These are phyloP conservation scores for Ptychochromis oligacanthus DNA, from an alignment of 2,113 vertebrate species.

Conservation along the genomic window DNA sequence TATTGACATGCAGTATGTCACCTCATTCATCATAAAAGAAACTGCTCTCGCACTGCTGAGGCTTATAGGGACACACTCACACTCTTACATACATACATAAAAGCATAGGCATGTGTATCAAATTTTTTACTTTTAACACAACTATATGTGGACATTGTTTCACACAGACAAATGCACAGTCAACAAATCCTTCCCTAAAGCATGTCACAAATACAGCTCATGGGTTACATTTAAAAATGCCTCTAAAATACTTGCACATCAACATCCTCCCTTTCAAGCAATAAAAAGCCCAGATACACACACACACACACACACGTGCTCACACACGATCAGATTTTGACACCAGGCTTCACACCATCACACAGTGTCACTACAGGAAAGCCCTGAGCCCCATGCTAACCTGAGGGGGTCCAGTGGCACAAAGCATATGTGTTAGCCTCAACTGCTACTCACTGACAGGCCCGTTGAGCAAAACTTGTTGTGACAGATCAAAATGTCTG, in stretches of 20 bases:
- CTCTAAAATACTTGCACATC: background rate
- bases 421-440: conserved; percentile 66
- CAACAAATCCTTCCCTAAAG: background rate
- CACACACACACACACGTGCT: background rate
- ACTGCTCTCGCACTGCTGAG: conserved; percentile 5
- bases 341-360: conserved; percentile 55
- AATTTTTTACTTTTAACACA: background rate
- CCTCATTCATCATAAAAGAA: conserved; percentile 57
- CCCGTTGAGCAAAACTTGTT: conserved; percentile 63
- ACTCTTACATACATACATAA: background rate
- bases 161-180: background rate
- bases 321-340: conserved; percentile 10
- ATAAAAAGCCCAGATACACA: background rate
- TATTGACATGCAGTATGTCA: conserved; percentile 55
- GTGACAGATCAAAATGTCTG: conserved; percentile 72
- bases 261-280: background rate
- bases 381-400: conserved; percentile 49
- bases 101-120: background rate
- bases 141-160: background rate
- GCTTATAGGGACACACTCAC: background rate
- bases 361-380: conserved; percentile 31
- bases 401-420: conserved; percentile 61
- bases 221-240: background rate
- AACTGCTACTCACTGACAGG: conserved; percentile 49
- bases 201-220: background rate